Percentiles rank a stretch among this genome's conserved stretches.
Conservation (phyloP, 2,888 invertebrate species). For the Metalampra italica region DNA sequence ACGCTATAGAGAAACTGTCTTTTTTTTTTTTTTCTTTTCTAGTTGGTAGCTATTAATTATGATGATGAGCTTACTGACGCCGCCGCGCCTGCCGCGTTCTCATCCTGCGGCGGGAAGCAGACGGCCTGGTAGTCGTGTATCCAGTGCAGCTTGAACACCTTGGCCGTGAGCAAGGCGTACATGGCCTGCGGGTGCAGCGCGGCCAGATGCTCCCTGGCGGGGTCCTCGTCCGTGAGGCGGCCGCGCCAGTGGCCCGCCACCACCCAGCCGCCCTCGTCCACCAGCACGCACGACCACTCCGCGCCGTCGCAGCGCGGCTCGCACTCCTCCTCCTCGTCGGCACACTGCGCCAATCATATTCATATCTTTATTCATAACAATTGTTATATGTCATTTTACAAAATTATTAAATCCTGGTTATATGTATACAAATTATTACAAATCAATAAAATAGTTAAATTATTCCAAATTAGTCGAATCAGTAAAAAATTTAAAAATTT, state of each 20-base stretch:
- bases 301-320: constrained; percentile 50
- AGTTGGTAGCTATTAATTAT: too few species aligned
- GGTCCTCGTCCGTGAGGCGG: constrained; percentile 30
- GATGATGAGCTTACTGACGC: constrained; percentile 39
- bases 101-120: constrained; percentile 47
- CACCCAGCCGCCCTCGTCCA: constrained; percentile 68
- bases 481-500: too few species aligned
- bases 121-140: constrained; percentile 67
- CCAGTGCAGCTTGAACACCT: constrained; percentile 57
- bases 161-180: constrained; percentile 49
- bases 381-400: too few species aligned
- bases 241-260: constrained; percentile 25
- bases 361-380: too few species aligned
- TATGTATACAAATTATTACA: too few species aligned
- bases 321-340: constrained; percentile 47
- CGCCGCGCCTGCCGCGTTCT: constrained; percentile 27
- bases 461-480: too few species aligned
- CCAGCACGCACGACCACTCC: constrained; percentile 59
- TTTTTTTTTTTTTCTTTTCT: too few species aligned
- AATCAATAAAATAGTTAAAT: too few species aligned
- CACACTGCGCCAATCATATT: constrained; percentile 29
- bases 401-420: too few species aligned
- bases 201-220: constrained; percentile 50
- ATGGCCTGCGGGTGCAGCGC: constrained; percentile 42
- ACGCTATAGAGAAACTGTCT: too few species aligned